Evolutionary conservation across 1,140 invertebrate genomes (phyloP), one percentile per base, ranked within the genome.

Genomic region (Hestina assimilis): DNA sequence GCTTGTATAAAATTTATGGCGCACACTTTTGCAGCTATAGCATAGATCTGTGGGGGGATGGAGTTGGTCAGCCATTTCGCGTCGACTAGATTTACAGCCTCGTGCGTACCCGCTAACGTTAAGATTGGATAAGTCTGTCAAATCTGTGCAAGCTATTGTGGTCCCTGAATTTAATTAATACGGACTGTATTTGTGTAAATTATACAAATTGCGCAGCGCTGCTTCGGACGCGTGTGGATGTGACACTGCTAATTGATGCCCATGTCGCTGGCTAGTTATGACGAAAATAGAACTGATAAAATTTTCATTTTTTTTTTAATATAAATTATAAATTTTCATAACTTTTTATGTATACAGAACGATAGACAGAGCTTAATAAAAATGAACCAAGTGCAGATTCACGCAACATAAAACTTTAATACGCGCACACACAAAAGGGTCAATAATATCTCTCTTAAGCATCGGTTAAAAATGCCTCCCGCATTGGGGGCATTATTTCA

Each of bases 51-150:
- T 63, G 77, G 74, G 73, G 72, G 72, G 72, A 68, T 71, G 71
- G 66, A 59, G 72, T 66, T 75, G 84, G 82, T 84, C 84, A 86
- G 83, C 81, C 83, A 87, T 87, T 87, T 81, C 82, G 81, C 80
- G 83, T 83, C 79, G 81, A 78, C 75, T 78, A 86, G 83, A 87
- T 87, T 87, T 87, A 87, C 84, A 84, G 80, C 79, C 83, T 79
- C 79, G 74, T 81, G 81, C 76, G 80, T 82, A 79, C 73, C 66
- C 59, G 75, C 79, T 79, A 78, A 75, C 50, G 72, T 62, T 78
- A 83, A 82, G 84, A 85, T 82, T 71, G 66, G 62, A 69, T 69
- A 69, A 69, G 64, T 59, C 64, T 66, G 67, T 63, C 63, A 63
- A 66, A 66, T 63, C 56, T 63, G 67, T 66, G 53, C 61, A 54